Evolutionary conservation across 1,140 invertebrate species (phyloP), one percentile per base, ranked within the genome.

Genomic region (Paraescarpia echinospica): DNA sequence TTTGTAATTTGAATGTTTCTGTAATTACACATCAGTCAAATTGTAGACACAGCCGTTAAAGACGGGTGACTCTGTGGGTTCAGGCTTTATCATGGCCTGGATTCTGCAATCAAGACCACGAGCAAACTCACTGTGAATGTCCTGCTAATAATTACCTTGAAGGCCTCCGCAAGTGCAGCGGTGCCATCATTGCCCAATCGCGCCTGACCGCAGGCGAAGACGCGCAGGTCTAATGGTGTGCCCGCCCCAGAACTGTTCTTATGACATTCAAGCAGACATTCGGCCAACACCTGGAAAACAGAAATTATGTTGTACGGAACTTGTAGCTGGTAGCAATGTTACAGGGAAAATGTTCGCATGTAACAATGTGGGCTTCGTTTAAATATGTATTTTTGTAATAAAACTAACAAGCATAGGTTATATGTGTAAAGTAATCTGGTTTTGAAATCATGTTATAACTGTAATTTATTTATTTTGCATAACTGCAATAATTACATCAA

Each of bases 111-210:
- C 41, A 41, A 41, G 41, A 6, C 41, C 12, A 6, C 41, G 4
- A 41, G 41, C 12, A 12, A 41, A 41, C 12, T 41, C 41, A 41
- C 41, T 41, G 41, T 41, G 41, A 12, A 12, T 4, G 4, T 41
- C 12, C 41, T 41, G 41, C 12, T 41, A 41, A 41, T 12, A 41
- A 77, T 34, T 95, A 98, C 97, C 96, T 97, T 96, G 94, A 99
- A 99, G 51, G 98, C 98, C 93, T 97, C 95, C 1, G 99, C 97
- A 6, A 99, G 96, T 0, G 98, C 98, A 92, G 96, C 97, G 0
- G 99, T 98, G 0, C 99, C 99, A 35, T 98, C 97, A 96, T 99
- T 99, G 96, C 99, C 99, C 1, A 99, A 95, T 27, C 99, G 96
- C 96, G 99, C 99, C 95, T 99, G 96, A 0, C 99, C 99, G 93